Base-by-base conservation (phyloP, 2,113 vertebrate genomes). In the Numenius arquata region DNA sequence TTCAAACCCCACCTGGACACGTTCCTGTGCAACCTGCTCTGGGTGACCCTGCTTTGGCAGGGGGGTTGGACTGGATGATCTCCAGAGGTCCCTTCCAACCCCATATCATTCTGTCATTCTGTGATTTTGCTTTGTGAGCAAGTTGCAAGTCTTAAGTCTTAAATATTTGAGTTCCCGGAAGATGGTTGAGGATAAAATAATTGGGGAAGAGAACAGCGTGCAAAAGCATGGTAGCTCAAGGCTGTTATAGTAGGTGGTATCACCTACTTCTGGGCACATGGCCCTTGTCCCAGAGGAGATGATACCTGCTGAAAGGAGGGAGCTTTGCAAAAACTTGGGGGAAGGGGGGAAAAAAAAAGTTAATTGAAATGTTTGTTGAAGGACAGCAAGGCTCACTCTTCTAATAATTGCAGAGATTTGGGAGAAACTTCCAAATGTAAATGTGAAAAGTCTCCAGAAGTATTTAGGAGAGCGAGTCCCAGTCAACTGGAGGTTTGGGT, bases 261-360 rank as follows among this genome's bases (percentile, higher is more conserved):
- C 12, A 6, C 9, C 56, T 81, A 1, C 45, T 50, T 47, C 48
- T 58, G 67, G 38, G 84, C 5, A 6, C 0, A 0, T 47, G n/a
- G 30, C 63, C 29, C 0, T 34, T 53, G 36, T 74, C 34, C 47
- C 3, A 11, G 30, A 20, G 70, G 47, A 79, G 67, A 1, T 27
- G 53, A 40, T 65, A 26, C 43, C 53, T 73, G 14, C 34, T 62
- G 47, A 48, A 56, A 53, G 8, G 29, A 40, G 5, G 3, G 15
- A 77, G n/a, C 22, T 88, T 77, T 59, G 26, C n/a, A 61, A 32
- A 81, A 50, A 16, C 52, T 41, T 59, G 9, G 7, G 26, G 27
- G 53, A 23, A 0, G 0, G 3, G 3, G 2, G 15, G 22, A 56
- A 71, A 63, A 43, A 71, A 63, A 43, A 20, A n/a, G 2, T 4